Conservation (phyloP, 2,888 invertebrate species). For the Chrysomela aeneicollis region DNA sequence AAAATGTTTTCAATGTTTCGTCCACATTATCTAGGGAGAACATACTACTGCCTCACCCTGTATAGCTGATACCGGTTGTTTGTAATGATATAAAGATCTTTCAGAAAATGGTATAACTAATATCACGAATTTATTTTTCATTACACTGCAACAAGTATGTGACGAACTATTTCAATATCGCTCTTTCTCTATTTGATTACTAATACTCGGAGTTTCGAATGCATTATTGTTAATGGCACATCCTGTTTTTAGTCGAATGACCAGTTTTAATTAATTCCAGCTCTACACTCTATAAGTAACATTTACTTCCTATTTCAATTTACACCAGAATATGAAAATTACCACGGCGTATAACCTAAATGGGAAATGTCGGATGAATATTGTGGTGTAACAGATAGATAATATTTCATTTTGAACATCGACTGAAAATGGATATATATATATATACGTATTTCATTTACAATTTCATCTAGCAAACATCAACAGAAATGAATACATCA, state of each 20-base stretch:
- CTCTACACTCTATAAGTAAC: not conserved
- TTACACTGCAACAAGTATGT: no score
- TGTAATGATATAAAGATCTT: no score
- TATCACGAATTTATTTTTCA: no score
- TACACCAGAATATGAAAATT: not conserved
- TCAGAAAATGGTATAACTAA: no score
- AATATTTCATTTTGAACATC: not conserved
- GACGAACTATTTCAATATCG: not conserved
- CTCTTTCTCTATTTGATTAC: not conserved
- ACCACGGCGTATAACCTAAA: not conserved
- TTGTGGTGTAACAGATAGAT: not conserved
- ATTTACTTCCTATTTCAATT: slow-evolving; percentile 1
- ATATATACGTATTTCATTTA: not conserved
- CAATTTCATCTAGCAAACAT: not conserved
- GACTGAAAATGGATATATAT: not conserved
- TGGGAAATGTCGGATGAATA: not conserved
- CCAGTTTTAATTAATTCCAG: not conserved
- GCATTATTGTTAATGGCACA: not conserved
- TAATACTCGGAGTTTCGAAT: not conserved
- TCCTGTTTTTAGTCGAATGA: not conserved
- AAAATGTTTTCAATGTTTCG: no score
- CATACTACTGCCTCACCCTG: no score
- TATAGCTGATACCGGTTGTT: no score
- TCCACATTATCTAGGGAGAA: no score
- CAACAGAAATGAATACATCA: no score